phyloP scores from a whole-genome alignment of 2,888 invertebrate species.

The Muscina levida region DNA sequence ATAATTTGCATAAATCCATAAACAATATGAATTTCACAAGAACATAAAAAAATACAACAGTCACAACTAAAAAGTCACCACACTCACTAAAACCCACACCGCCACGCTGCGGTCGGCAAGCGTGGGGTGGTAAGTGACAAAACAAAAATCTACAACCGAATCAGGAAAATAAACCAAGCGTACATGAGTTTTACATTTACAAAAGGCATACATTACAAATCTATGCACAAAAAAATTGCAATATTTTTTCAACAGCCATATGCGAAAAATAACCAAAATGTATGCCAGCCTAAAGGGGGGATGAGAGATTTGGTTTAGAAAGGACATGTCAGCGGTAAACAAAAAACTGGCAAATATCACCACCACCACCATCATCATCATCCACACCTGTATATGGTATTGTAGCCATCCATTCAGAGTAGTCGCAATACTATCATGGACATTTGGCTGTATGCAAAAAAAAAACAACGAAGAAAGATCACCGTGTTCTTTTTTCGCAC shows the following conservation, averaged over 20 bases:
- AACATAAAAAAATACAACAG: neutral
- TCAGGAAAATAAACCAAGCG: conserved; percentile 26
- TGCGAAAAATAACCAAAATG: conserved; percentile 48
- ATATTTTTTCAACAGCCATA: conserved; percentile 42
- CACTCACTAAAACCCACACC: too few species aligned
- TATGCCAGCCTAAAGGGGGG: conserved; percentile 24
- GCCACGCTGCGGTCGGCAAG: too few species aligned
- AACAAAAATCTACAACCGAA: conserved; percentile 27
- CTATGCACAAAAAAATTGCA: conserved; percentile 56
- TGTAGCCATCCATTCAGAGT: neutral
- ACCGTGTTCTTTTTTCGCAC: conserved; percentile 45
- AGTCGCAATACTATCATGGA: conserved; percentile 35
- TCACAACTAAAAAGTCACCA: too few species aligned
- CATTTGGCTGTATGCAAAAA: conserved; percentile 8
- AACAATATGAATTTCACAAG: conserved; percentile 24
- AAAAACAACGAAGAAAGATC: conserved; percentile 12
- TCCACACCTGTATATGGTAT: neutral
- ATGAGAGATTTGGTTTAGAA: conserved; percentile 9
- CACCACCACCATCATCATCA: neutral
- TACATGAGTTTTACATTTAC: conserved; percentile 63
- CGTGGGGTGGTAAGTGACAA: conserved; percentile 18
- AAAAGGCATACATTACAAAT: conserved; percentile 63
- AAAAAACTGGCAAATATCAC: neutral
- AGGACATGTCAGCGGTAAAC: conserved; percentile 3
- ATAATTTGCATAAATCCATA: conserved; percentile 59